These are phyloP conservation scores for Pammene aurita DNA, from an alignment of 2,888 invertebrate genomes.

Conservation along the genomic window DNA sequence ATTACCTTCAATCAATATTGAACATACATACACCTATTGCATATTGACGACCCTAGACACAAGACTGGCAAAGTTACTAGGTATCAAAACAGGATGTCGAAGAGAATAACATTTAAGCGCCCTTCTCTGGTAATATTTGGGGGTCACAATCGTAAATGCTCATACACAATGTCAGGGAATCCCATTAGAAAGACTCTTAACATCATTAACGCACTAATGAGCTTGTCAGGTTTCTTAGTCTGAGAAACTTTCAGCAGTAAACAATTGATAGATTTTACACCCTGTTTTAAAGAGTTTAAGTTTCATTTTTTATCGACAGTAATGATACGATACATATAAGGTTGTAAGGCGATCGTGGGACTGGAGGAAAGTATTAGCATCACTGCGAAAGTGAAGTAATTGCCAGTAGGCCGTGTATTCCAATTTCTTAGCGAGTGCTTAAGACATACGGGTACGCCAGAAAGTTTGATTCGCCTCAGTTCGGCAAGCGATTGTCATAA, in stretches of 20 bases:
- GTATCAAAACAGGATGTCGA: background rate
- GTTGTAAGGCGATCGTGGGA: slow-evolving; percentile 28
- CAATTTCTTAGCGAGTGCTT: background rate
- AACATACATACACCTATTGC: too few relatives aligned
- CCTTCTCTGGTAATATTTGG: background rate
- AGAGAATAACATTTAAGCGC: background rate
- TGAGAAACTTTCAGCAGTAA: slow-evolving; percentile 14
- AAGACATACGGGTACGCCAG: too few relatives aligned
- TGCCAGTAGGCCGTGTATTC: slow-evolving; percentile 44
- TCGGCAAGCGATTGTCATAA: background rate
- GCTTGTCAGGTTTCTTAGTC: slow-evolving; percentile 38
- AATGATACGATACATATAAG: slow-evolving; percentile 9
- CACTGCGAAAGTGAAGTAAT: slow-evolving; percentile 65
- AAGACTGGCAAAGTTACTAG: too few relatives aligned
- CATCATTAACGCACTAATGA: slow-evolving; percentile 42
- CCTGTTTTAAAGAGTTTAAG: background rate
- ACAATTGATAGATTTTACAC: slow-evolving; percentile 22
- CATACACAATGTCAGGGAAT: slow-evolving; percentile 24
- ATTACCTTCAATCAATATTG: too few relatives aligned
- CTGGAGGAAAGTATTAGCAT: slow-evolving; percentile 42
- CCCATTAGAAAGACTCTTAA: slow-evolving; percentile 42
- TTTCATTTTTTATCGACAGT: slow-evolving; percentile 4
- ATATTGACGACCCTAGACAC: too few relatives aligned
- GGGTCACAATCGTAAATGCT: slow-evolving; percentile 9
- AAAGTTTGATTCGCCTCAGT: too few relatives aligned